Evolutionary conservation across 2,888 invertebrate species (phyloP).

Genomic region (Aspidiotus rigidus): DNA sequence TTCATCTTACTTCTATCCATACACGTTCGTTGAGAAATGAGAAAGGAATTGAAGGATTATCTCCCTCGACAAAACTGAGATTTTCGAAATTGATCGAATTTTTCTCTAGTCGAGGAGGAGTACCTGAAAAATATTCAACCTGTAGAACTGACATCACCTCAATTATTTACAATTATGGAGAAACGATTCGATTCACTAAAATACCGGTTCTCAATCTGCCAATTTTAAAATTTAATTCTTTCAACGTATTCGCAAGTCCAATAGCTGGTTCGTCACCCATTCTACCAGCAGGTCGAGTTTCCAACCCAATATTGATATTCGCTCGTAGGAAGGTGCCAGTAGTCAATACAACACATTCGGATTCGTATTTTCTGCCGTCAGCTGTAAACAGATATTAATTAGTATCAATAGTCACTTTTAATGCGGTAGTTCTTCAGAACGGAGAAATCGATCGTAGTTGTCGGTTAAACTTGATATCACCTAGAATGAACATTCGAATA

Average conservation of each 20-base stretch:
- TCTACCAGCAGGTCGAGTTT: constrained; percentile 65
- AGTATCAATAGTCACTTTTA: neutral
- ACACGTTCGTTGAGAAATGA: constrained; percentile 68
- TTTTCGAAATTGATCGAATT: constrained; percentile 57
- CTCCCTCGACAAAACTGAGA: constrained; percentile 51
- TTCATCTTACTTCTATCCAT: constrained; percentile 55
- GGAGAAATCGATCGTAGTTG: neutral
- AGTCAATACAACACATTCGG: constrained; percentile 65
- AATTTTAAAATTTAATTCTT: constrained; percentile 60
- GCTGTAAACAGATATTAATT: constrained; percentile 40
- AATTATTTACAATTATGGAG: neutral
- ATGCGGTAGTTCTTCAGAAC: neutral
- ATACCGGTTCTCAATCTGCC: constrained; percentile 73
- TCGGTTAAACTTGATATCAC: neutral
- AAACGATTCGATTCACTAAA: neutral
- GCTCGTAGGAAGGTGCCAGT: constrained; percentile 83
- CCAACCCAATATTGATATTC: constrained; percentile 70
- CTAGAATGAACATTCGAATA: neutral
- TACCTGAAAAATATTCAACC: constrained; percentile 46
- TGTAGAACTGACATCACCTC: neutral
- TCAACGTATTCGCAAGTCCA: constrained; percentile 63
- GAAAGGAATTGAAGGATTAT: constrained; percentile 63
- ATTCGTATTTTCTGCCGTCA: constrained; percentile 51
- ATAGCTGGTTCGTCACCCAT: constrained; percentile 70
- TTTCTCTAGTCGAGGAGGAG: constrained; percentile 67